These are phyloP conservation scores for Noctua comes DNA, from an alignment of 2,888 invertebrate genomes.

Conservation along the genomic window DNA sequence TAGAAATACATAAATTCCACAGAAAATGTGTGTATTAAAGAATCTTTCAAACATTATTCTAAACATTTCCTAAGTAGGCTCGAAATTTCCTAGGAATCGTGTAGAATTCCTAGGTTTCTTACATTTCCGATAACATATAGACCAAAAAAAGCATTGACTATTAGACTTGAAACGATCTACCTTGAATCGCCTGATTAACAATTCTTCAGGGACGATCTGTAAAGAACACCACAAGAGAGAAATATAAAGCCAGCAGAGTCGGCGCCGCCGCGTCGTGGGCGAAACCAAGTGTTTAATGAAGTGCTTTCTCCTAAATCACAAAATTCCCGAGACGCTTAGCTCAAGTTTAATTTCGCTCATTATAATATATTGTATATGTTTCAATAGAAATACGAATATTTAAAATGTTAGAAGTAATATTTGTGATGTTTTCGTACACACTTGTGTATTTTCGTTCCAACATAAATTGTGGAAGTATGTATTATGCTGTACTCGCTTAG, in stretches of 20 bases:
- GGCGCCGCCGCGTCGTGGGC: background rate
- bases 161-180: background rate
- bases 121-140: too few species aligned
- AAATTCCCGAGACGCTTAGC: slow-evolving; percentile 41
- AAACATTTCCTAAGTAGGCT: too few species aligned
- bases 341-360: slow-evolving; percentile 56
- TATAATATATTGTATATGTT: slow-evolving; percentile 40
- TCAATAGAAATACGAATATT: slow-evolving; percentile 46
- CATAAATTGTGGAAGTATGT: slow-evolving; percentile 48
- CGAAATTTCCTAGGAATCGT: too few species aligned
- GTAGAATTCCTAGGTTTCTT: too few species aligned
- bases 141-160: background rate
- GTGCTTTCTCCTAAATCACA: slow-evolving; percentile 41
- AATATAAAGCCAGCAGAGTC: slow-evolving; percentile 12
- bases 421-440: slow-evolving; percentile 52
- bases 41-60: too few species aligned
- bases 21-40: too few species aligned
- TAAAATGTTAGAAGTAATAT: slow-evolving; percentile 34
- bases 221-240: slow-evolving; percentile 10
- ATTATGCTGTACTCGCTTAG: slow-evolving; percentile 11
- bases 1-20: too few species aligned
- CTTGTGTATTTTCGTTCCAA: slow-evolving; percentile 54
- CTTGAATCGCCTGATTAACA: slow-evolving; percentile 5
- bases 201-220: background rate
- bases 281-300: slow-evolving; percentile 41